phyloP scores from a whole-genome alignment of 1,140 invertebrate species.

The Papilio aristodemus region DNA sequence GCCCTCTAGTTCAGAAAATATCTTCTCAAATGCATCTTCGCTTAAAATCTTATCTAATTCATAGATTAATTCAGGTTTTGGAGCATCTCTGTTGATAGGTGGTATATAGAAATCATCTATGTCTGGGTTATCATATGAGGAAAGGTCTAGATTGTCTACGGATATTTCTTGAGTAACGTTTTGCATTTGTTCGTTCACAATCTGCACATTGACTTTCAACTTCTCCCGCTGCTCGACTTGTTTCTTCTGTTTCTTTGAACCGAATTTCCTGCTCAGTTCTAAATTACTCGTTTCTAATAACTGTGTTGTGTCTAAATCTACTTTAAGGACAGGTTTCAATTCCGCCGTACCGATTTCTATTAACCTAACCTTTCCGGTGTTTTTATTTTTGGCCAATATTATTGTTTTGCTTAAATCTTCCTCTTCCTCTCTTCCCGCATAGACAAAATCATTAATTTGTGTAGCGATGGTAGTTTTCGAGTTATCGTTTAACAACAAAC shows the following conservation, averaged over 20 bases:
- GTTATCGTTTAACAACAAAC: slow-evolving; percentile 46
- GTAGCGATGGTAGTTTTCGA: slow-evolving; percentile 46
- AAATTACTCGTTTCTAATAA: slow-evolving; percentile 50
- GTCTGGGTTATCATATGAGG: slow-evolving; percentile 52
- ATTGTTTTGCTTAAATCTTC: slow-evolving; percentile 56
- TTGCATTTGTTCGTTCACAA: slow-evolving; percentile 64
- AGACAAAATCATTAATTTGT: slow-evolving; percentile 52
- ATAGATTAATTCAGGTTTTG: slow-evolving; percentile 52
- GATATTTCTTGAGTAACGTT: slow-evolving; percentile 55
- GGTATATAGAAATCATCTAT: slow-evolving; percentile 69
- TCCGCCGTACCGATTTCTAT: slow-evolving; percentile 52
- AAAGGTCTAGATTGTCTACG: slow-evolving; percentile 56
- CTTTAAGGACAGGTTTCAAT: slow-evolving; percentile 54
- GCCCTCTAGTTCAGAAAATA: slow-evolving; percentile 55
- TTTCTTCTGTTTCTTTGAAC: slow-evolving; percentile 67
- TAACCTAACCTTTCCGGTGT: slow-evolving; percentile 60
- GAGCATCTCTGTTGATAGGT: slow-evolving; percentile 56
- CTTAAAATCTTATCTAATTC: slow-evolving; percentile 58
- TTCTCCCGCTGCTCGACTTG: slow-evolving; percentile 64
- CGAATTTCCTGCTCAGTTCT: slow-evolving; percentile 70
- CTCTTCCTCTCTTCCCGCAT: slow-evolving; percentile 57
- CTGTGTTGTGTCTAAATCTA: slow-evolving; percentile 41
- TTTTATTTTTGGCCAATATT: slow-evolving; percentile 55
- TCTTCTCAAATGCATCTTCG: slow-evolving; percentile 55
- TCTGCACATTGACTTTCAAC: slow-evolving; percentile 60